Evolutionary conservation across 2,113 vertebrate genomes (phyloP).

Genomic region (Furnarius figulus): DNA sequence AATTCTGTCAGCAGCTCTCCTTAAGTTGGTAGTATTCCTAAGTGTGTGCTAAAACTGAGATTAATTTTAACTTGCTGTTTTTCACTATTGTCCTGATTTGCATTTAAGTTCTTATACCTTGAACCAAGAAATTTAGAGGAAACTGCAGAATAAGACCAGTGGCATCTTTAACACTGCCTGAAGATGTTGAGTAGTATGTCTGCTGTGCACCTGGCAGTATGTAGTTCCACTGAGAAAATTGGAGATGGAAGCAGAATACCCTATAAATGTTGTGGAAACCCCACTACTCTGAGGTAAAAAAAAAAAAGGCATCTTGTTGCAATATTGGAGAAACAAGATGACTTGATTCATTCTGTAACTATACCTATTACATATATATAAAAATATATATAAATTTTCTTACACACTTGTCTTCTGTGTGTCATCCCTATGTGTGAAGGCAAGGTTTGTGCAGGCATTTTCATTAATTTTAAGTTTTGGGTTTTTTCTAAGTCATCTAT

Average conservation of each 20-base stretch:
- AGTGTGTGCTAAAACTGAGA: not conserved
- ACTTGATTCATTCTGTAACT: not conserved
- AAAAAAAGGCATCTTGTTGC: not conserved
- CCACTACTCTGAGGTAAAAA: not conserved
- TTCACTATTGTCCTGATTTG: not conserved
- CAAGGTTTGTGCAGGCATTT: not conserved
- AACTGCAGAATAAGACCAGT: not conserved
- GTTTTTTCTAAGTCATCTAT: not conserved
- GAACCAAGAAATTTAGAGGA: not conserved
- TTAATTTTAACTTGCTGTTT: not conserved
- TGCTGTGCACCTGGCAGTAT: not conserved
- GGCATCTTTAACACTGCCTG: not conserved
- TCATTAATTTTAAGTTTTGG: not conserved
- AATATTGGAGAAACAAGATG: not conserved
- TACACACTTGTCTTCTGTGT: not conserved
- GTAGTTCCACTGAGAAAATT: not conserved
- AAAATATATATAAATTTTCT: not conserved
- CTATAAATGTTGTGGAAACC: not conserved
- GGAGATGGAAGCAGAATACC: not conserved
- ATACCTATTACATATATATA: not conserved
- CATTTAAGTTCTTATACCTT: not conserved
- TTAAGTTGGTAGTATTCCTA: not conserved
- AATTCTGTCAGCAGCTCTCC: not conserved
- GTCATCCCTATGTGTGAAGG: not conserved
- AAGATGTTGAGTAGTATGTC: not conserved